Base-by-base conservation (phyloP, 2,797 vertebrate genomes). In the Perodicticus potto region DNA sequence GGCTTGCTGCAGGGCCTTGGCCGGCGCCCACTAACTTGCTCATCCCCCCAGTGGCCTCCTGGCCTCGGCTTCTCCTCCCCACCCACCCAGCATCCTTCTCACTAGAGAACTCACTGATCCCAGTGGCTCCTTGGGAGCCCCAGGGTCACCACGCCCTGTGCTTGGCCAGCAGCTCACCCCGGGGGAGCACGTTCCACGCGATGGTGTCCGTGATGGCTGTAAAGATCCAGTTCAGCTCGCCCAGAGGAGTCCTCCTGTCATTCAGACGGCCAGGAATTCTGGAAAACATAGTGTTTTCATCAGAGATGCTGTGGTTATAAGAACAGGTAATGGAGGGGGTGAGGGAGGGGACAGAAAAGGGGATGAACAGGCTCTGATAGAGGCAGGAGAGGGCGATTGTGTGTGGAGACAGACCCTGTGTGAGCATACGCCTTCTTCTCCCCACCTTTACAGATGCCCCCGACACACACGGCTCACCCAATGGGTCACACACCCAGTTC, bases 171-270 rank as follows among this genome's bases (percentile, higher is more conserved):
- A 45, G 90, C 98, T 98, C 96, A 99, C 99, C 99, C 99, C 99
- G 98, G 4, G 99, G 99, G 96, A 99, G 98, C 90, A 99, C 99
- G 0, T 99, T 99, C 99, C 99, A 99, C 0, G 99, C 99, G 4
- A 99, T 99, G 49, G 99, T 99, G 98, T 99, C 99, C 0, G 99
- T 99, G 98, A 99, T 99, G 37, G 99, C 99, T 0, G 99, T 99
- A 99, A 99, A 99, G 98, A 99, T 99, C 99, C 99, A 99, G 98
- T 99, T 99, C 97, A 99, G 99, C 95, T 99, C 99, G 74, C 99
- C 99, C 92, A 99, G 98, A 3, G 99, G 99, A 0, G 99, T 99
- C 90, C 99, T 99, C 96, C 99, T 99, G 99, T 99, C 99, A 8
- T 99, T 99, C 95, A 99, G 99, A 87, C 99, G 98, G 57, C 99